A percentile compares a stretch with the other conserved stretches of the same genome.
phyloP scores from a whole-genome alignment of 92 coral and sea anemone species.

The Plumapathes pennacea region DNA sequence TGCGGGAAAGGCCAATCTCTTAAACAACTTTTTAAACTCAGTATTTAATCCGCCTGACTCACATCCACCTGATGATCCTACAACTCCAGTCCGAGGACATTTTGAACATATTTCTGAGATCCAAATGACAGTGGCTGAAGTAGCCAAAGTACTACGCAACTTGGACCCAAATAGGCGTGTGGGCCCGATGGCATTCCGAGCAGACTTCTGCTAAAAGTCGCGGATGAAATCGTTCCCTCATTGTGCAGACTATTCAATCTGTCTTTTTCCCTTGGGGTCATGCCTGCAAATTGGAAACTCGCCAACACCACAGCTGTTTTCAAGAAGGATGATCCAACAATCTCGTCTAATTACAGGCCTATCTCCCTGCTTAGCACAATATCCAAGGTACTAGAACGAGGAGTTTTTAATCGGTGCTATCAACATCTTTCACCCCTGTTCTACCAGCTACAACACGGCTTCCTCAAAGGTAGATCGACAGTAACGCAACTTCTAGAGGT shows the following conservation, averaged over 20 bases:
- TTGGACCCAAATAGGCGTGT: constrained; percentile 33
- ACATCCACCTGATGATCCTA: too few relatives aligned
- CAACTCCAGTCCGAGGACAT: too few relatives aligned
- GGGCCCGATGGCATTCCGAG: constrained; percentile 40
- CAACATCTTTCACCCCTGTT: constrained; percentile 10
- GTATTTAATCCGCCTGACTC: too few relatives aligned
- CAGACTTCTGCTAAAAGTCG: constrained; percentile 24
- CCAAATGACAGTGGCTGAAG: constrained; percentile 17
- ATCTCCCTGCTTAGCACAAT: constrained; percentile 3
- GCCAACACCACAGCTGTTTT: constrained; percentile 42
- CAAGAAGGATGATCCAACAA: constrained; percentile 26
- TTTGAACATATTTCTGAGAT: constrained; percentile 8
- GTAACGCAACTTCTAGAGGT: constrained; percentile 21
- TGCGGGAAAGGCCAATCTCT: too few relatives aligned
- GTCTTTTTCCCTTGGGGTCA: constrained; percentile 12
- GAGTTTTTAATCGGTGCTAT: constrained; percentile 36
- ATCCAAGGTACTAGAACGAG: constrained; percentile 19
- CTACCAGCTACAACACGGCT: constrained; percentile 14
- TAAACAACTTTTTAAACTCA: too few relatives aligned
- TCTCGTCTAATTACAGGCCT: constrained; percentile 33
- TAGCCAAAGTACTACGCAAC: constrained; percentile 1
- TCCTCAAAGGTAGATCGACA: constrained; percentile 37
- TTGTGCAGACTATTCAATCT: constrained; percentile 22
- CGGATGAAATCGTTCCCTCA: constrained; percentile 32
- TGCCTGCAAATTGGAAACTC: constrained; percentile 39